Evolutionary conservation across 2,797 vertebrate genomes (phyloP).

Genomic region (Apogon talboti): DNA sequence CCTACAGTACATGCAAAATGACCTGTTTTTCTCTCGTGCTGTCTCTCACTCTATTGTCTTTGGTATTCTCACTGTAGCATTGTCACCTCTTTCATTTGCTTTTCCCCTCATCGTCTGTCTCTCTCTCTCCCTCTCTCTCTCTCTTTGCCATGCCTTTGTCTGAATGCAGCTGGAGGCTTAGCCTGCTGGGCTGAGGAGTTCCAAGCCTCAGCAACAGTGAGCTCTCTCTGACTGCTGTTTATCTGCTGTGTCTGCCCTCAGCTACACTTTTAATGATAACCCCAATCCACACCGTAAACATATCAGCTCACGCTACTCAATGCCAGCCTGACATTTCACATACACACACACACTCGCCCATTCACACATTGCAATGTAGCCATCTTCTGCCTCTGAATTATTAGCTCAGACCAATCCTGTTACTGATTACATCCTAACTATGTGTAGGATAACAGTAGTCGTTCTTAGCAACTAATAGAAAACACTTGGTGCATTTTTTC

Average conservation of each 20-base stretch:
- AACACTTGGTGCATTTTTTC: not conserved
- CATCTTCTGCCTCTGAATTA: slow-evolving; percentile 16
- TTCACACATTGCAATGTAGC: not conserved
- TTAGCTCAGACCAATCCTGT: not conserved
- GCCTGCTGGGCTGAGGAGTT: slow-evolving; percentile 30
- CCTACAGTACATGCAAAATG: not conserved
- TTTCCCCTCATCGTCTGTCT: not conserved
- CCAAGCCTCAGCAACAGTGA: slow-evolving; percentile 31
- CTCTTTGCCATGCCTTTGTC: slow-evolving; percentile 23
- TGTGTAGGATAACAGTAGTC: slow-evolving; percentile 6
- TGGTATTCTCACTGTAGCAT: slow-evolving; percentile 11
- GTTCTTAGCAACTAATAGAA: slow-evolving; percentile 10
- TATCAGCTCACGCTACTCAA: slow-evolving; percentile 22
- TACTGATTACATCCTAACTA: slow-evolving; percentile 12
- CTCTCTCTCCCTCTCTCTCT: not conserved
- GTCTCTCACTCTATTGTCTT: slow-evolving; percentile 4
- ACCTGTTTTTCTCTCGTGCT: not conserved
- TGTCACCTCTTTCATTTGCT: slow-evolving; percentile 24
- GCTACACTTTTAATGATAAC: slow-evolving; percentile 38
- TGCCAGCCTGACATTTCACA: slow-evolving; percentile 15
- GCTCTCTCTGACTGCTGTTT: slow-evolving; percentile 25
- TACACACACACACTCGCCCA: not conserved
- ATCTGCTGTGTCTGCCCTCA: slow-evolving; percentile 38
- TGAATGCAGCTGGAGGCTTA: slow-evolving; percentile 37
- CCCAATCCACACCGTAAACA: slow-evolving; percentile 46